Conservation (phyloP, 2,888 invertebrate genomes). For the Endotricha flammealis region DNA sequence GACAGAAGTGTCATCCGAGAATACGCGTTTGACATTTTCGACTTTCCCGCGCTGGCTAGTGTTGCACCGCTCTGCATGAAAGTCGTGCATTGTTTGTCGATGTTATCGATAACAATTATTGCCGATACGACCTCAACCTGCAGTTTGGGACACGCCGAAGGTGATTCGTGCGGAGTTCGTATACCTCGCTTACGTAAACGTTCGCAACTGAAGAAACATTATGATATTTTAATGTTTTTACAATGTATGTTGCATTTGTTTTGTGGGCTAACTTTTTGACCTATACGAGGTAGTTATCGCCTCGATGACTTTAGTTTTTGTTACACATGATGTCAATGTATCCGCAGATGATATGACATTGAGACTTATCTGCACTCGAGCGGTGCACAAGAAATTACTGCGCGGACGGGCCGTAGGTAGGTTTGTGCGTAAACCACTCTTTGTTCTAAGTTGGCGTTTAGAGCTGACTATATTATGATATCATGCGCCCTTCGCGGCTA, state of each 20-base stretch:
- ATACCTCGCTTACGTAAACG: slow-evolving; percentile 68
- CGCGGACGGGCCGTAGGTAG: background rate
- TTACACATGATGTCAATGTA: slow-evolving; percentile 17
- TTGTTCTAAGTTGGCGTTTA: slow-evolving; percentile 6
- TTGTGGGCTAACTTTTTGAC: slow-evolving; percentile 9
- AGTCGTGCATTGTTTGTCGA: slow-evolving; percentile 57
- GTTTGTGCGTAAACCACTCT: background rate
- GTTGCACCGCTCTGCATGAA: slow-evolving; percentile 24
- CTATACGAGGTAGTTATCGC: slow-evolving; percentile 9
- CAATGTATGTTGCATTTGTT: slow-evolving; percentile 5
- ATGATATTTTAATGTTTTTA: slow-evolving; percentile 32
- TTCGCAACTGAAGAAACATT: slow-evolving; percentile 57
- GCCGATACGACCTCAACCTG: slow-evolving; percentile 64
- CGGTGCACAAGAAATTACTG: background rate
- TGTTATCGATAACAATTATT: slow-evolving; percentile 65
- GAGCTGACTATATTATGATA: background rate
- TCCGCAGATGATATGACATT: slow-evolving; percentile 16
- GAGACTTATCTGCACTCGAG: slow-evolving; percentile 5
- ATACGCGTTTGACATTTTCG: slow-evolving; percentile 22
- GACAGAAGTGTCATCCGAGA: background rate
- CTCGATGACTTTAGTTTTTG: slow-evolving; percentile 16
- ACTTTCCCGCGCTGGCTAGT: slow-evolving; percentile 35
- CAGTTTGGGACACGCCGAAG: slow-evolving; percentile 68
- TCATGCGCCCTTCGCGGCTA: slow-evolving; percentile 1
- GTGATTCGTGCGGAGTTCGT: slow-evolving; percentile 62